Evolutionary conservation across 2,888 invertebrate species (phyloP).

Genomic region (Ophioninae sp.): DNA sequence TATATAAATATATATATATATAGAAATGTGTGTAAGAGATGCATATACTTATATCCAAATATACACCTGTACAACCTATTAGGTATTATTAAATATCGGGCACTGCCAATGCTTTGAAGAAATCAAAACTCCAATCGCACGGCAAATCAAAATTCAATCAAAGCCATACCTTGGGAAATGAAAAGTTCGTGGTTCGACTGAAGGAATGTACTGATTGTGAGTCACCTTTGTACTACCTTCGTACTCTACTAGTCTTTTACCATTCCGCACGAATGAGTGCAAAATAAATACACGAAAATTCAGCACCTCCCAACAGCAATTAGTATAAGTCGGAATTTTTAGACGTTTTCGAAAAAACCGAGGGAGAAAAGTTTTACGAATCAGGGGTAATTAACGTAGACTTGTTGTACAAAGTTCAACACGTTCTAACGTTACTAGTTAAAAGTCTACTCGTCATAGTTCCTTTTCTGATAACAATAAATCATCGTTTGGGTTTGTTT

Average conservation of each 20-base stretch:
- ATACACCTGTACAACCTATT: slow-evolving; percentile 59
- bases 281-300: not conserved
- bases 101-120: slow-evolving; percentile 76
- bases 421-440: no score
- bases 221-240: slow-evolving; percentile 36
- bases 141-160: slow-evolving; percentile 69
- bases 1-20: slow-evolving; percentile 8
- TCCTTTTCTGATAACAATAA: no score
- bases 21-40: slow-evolving; percentile 30
- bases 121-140: slow-evolving; percentile 67
- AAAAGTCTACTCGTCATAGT: no score
- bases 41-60: slow-evolving; percentile 46
- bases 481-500: no score
- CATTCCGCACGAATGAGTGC: slow-evolving; percentile 32
- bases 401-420: no score
- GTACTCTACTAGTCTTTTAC: no score
- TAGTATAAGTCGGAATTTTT: not conserved
- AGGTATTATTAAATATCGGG: slow-evolving; percentile 71
- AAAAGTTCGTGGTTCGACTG: slow-evolving; percentile 52
- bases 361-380: not conserved
- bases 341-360: not conserved
- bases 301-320: not conserved
- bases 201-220: slow-evolving; percentile 45
- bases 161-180: slow-evolving; percentile 61
- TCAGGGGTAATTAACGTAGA: no score